Conservation (phyloP, 2,797 vertebrate species). For the Chelmon rostratus region DNA sequence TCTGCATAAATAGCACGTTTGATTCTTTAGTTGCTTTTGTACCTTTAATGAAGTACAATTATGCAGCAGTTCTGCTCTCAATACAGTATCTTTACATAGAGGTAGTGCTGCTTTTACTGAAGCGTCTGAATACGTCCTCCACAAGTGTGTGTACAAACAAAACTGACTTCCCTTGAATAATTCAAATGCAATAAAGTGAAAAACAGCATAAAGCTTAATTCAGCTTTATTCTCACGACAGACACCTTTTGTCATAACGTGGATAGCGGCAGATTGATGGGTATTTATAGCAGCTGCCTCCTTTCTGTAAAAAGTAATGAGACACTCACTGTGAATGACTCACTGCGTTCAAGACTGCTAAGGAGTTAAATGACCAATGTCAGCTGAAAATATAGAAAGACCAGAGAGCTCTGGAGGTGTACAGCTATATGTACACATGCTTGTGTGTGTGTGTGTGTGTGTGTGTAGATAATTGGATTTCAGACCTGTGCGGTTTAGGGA, state of each 20-base stretch:
- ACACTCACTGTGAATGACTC: constrained; percentile 58
- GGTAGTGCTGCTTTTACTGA: background rate
- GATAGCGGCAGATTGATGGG: constrained; percentile 29
- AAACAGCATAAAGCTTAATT: background rate
- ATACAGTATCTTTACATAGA: background rate
- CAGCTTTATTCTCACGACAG: background rate
- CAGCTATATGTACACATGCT: background rate
- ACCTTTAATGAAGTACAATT: background rate
- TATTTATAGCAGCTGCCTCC: constrained; percentile 59
- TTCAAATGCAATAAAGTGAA: background rate
- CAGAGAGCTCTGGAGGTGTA: constrained; percentile 4
- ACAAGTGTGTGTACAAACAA: no score
- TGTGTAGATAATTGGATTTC: constrained; percentile 77
- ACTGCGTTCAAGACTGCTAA: constrained; percentile 40
- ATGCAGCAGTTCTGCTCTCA: background rate
- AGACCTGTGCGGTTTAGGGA: constrained; percentile 93
- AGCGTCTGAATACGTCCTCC: background rate
- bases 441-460: background rate
- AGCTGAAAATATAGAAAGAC: constrained; percentile 27
- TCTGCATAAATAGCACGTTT: background rate
- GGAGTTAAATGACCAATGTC: constrained; percentile 31
- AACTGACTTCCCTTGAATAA: background rate
- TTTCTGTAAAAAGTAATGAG: constrained; percentile 52
- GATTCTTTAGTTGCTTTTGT: background rate
- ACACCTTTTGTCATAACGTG: constrained; percentile 7